A percentile compares a stretch with the other conserved stretches of the same genome.
These are phyloP conservation scores for Chamaetylas fuelleborni DNA, from an alignment of 2,113 vertebrate species.

Conservation along the genomic window DNA sequence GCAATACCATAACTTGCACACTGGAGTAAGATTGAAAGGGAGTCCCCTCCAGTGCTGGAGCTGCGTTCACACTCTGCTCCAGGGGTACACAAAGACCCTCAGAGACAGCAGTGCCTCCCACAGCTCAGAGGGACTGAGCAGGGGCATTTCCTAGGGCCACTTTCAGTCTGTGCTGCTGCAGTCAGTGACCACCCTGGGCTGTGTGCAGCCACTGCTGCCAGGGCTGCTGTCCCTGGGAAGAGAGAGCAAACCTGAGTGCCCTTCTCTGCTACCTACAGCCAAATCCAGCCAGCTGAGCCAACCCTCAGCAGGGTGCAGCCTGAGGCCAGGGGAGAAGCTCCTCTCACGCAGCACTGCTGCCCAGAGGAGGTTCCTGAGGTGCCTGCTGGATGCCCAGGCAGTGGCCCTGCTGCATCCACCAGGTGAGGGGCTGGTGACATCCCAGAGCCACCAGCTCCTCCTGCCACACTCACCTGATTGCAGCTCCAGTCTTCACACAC, in stretches of 20 bases:
- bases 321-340: not conserved
- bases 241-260: not conserved
- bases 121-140: rapidly evolving
- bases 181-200: not conserved
- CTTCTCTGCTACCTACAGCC: not conserved
- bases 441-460: not conserved
- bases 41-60: rapidly evolving
- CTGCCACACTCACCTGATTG: rapidly evolving
- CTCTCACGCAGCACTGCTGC: not conserved
- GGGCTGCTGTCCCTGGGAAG: not conserved
- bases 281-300: not conserved
- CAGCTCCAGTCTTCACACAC: not conserved
- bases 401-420: not conserved
- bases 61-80: not conserved
- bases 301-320: not conserved
- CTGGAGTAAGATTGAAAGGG: not conserved
- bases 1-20: not conserved
- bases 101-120: not conserved
- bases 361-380: not conserved
- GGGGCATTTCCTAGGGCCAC: not conserved
- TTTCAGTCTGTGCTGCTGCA: not conserved
- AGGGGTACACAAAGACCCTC: not conserved
- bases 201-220: rapidly evolving
- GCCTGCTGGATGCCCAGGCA: rapidly evolving
- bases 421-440: not conserved